Conservation (phyloP, 2,888 invertebrate species). For the Leucoma salicis region DNA sequence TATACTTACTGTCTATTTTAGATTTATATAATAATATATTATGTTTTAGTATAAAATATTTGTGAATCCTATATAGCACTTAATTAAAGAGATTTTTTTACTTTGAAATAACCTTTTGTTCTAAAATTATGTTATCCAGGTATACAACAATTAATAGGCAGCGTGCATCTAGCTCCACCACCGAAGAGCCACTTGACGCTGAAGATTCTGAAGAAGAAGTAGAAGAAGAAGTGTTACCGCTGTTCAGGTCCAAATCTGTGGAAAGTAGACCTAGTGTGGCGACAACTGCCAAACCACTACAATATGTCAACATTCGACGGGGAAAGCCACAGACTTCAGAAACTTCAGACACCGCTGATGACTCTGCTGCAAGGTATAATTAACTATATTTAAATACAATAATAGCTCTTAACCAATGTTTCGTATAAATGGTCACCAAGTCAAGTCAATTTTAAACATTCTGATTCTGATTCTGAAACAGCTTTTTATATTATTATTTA, state of each 20-base stretch:
- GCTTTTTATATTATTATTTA: too few relatives aligned
- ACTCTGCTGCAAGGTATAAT: constrained; percentile 61
- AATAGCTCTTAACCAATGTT: too few relatives aligned
- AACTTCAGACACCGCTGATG: constrained; percentile 59
- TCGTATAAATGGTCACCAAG: too few relatives aligned
- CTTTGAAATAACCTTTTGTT: neutral
- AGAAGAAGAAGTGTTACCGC: constrained; percentile 37
- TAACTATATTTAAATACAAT: neutral
- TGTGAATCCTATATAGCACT: too few relatives aligned
- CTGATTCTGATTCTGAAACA: too few relatives aligned
- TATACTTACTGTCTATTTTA: too few relatives aligned
- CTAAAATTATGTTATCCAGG: constrained; percentile 43
- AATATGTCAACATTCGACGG: constrained; percentile 88
- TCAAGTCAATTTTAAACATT: too few relatives aligned
- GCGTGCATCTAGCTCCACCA: constrained; percentile 71
- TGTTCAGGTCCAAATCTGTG: constrained; percentile 41
- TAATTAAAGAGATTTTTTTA: too few relatives aligned
- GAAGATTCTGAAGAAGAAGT: constrained; percentile 48
- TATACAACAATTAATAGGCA: constrained; percentile 84
- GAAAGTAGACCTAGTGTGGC: constrained; percentile 43
- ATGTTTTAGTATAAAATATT: neutral
- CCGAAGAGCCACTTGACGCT: constrained; percentile 41
- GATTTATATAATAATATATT: too few relatives aligned
- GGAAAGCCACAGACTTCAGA: constrained; percentile 77
- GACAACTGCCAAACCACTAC: constrained; percentile 68